Evolutionary conservation across 2,113 vertebrate genomes (phyloP).

Genomic region (Cryptotis parvus): DNA sequence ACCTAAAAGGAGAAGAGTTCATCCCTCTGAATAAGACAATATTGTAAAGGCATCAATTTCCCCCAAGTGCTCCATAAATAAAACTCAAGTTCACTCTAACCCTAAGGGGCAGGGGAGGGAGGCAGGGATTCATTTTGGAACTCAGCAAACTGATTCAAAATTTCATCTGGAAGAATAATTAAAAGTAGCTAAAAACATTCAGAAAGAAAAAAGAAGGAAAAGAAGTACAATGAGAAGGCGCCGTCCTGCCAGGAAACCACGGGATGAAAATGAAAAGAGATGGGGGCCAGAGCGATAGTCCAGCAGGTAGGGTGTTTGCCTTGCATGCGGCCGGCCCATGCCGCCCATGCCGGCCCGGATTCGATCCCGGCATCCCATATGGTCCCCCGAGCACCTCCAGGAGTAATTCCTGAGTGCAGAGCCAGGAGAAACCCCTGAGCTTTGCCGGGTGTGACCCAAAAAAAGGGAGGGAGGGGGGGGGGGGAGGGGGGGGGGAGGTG

Average conservation of each 20-base stretch:
- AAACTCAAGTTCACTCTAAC: constrained; percentile 33
- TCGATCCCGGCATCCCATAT: too few species aligned
- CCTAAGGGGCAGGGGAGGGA: not conserved
- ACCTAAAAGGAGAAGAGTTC: not conserved
- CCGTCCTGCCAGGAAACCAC: constrained; percentile 11
- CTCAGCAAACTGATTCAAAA: constrained; percentile 45
- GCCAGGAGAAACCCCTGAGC: too few species aligned
- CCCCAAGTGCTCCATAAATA: constrained; percentile 3
- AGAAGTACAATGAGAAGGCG: not conserved
- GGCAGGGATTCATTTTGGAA: constrained; percentile 20
- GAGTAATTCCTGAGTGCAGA: too few species aligned
- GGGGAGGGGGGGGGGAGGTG: too few species aligned
- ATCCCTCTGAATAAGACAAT: not conserved
- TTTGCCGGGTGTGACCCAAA: too few species aligned
- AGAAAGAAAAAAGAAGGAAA: not conserved
- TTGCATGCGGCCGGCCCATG: too few species aligned
- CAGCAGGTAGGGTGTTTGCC: too few species aligned
- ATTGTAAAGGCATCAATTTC: constrained; percentile 39
- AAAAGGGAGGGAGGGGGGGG: too few species aligned
- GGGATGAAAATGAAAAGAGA: not conserved
- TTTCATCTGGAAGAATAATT: constrained; percentile 60
- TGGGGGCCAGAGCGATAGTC: too few species aligned
- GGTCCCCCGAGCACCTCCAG: too few species aligned
- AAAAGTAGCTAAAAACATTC: constrained; percentile 45
- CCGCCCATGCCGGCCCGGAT: too few species aligned